A percentile compares a stretch with the other conserved stretches of the same genome.
phyloP scores from a whole-genome alignment of 2,888 invertebrate genomes.

The Lasioglossum lativentre region DNA sequence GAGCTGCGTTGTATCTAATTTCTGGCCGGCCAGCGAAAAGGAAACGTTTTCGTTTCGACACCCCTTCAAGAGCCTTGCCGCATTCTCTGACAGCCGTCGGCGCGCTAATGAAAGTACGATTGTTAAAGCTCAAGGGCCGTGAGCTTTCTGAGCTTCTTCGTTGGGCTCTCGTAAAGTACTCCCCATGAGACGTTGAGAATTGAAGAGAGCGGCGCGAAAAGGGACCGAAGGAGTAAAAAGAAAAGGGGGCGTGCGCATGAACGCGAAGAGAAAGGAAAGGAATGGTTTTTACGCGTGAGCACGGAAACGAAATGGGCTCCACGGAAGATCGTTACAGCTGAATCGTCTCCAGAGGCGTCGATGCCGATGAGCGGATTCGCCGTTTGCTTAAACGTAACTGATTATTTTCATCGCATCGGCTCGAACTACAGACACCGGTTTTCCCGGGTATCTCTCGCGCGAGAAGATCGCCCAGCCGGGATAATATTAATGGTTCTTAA shows the following conservation, averaged over 20 bases:
- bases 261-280: slow-evolving; percentile 38
- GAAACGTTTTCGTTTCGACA: slow-evolving; percentile 69
- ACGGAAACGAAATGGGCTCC: slow-evolving; percentile 75
- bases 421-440: not conserved
- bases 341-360: slow-evolving; percentile 70
- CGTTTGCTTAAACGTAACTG: slow-evolving; percentile 76
- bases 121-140: slow-evolving; percentile 79
- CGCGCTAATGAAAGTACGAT: slow-evolving; percentile 81
- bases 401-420: slow-evolving; percentile 77
- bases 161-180: slow-evolving; percentile 67
- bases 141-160: slow-evolving; percentile 73
- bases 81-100: slow-evolving; percentile 59
- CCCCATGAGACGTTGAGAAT: slow-evolving; percentile 69
- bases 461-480: not conserved
- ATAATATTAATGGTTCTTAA: slow-evolving; percentile 28
- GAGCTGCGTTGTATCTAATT: slow-evolving; percentile 62
- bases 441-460: not conserved
- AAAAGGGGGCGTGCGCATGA: slow-evolving; percentile 37
- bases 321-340: slow-evolving; percentile 72
- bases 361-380: slow-evolving; percentile 61
- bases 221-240: slow-evolving; percentile 64
- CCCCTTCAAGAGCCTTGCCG: slow-evolving; percentile 50
- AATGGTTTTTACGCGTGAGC: slow-evolving; percentile 74
- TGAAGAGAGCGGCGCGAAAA: slow-evolving; percentile 60
- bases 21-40: slow-evolving; percentile 57